Base-by-base conservation (phyloP, 92 coral and sea anemone species). In the Anthopleura xanthogrammica region DNA sequence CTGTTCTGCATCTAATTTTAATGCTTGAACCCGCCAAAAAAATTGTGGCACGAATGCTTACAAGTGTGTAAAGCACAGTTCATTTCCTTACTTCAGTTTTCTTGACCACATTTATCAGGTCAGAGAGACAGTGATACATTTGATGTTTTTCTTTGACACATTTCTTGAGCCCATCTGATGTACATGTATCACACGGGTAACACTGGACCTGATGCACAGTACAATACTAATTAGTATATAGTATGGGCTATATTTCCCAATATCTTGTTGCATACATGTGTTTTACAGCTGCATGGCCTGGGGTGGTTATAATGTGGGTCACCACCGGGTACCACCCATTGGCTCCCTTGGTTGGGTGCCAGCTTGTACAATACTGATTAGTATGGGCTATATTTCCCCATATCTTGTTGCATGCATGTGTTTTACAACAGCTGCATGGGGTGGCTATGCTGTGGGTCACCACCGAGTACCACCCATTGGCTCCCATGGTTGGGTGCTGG, bases 111-210 rank as follows among this genome's bases (percentile, higher is more conserved):
- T 83, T 86, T 40, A 86, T 89, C 79, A 92, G 91, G 57, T 94
- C 88, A 5, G 97, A 93, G 60, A 86, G 82, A 81, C 98, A 95
- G 88, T 95, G 98, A 83, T 92, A 95, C 95, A 95, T 84, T 76
- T 85, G 85, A 23, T 83, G 73, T 41, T 81, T 86, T 17, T 79
- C 86, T 22, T 82, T 85, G 0, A 91, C 98, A 84, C 98, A 95
- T 9, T 83, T 74, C 77, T 82, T 82, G 77, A 95, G 79, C 14
- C 89, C 91, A 1, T 85, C 89, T 17, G 89, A 74, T 73, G 90
- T 75, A 72, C 98, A 92, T 3, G 83, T 83, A 36, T 90, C 80
- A 72, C 98, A 95, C 0, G 98, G 95, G 52, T 90, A 88, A 78
- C 98, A 95, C 81, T 95, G 98, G 43, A 95, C 98, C 98, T 95